Evolutionary conservation across 2,113 vertebrate genomes (phyloP), one percentile per base, ranked within the genome.

Genomic region (Dissostichus mawsoni): DNA sequence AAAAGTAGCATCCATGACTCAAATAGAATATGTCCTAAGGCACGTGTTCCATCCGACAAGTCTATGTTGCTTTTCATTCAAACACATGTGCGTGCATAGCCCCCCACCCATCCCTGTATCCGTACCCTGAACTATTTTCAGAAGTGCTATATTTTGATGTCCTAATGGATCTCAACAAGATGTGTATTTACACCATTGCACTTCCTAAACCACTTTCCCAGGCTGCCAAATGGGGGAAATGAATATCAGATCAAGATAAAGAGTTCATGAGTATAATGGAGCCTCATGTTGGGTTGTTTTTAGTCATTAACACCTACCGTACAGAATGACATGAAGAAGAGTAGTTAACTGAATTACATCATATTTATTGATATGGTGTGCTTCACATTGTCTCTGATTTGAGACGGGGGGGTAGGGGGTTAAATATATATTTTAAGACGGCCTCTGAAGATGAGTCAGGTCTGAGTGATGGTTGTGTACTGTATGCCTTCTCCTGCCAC

Each of bases 101-200:
- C 5, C 11, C 66, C 45, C 71, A 29, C 18, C 23, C 25, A 29
- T 3, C 25, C 25, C 25, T 29, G 20, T 45, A n/a, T 48, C 18
- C 61, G 48, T 76, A 50, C 53, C 69, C 44, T 59, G 67, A n/a
- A 57, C 80, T 86, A 76, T 89, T 89, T 83, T 83, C 23, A 66
- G 63, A 69, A 69, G 44, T 53, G 50, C 1, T 33, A 75, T 82
- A 74, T 86, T 90, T 73, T 78, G 13, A 59, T 67, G 45, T 20
- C 74, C 87, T 92, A 93, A 93, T 93, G 92, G 92, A 90, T 91
- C 71, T 90, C 87, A 89, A 87, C 89, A 88, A 85, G 80, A 47
- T 67, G 70, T 57, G 52, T 69, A 58, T 76, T 74, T 81, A 75
- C 64, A 76, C 29, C 58, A 14, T 20, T 64, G 44, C 52, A 57